A percentile compares a stretch with the other conserved stretches of the same genome.
Conservation (phyloP, 1,140 invertebrate genomes). For the Cyclina sinensis region DNA sequence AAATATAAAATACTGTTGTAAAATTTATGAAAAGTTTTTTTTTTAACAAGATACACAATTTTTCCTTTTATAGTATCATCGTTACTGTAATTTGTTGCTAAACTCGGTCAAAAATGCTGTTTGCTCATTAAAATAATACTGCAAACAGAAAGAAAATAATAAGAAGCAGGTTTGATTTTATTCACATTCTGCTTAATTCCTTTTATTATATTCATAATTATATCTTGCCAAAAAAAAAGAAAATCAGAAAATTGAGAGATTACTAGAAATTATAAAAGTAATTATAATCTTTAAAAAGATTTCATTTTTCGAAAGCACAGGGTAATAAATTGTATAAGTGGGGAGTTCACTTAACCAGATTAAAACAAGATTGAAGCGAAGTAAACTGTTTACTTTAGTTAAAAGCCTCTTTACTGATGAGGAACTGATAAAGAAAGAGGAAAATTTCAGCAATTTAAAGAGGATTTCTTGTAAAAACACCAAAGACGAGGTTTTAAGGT, state of each 20-base stretch:
- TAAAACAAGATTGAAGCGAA: neutral
- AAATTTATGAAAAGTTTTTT: no score
- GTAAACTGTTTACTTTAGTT: slow-evolving; percentile 50
- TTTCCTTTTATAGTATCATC: no score
- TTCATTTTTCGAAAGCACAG: slow-evolving; percentile 10
- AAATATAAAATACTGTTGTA: no score
- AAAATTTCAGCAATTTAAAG: slow-evolving; percentile 31
- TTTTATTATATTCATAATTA: neutral
- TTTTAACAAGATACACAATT: no score
- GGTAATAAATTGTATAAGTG: slow-evolving; percentile 48
- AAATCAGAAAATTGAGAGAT: neutral
- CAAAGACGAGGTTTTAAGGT: neutral
- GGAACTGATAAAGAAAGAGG: neutral
- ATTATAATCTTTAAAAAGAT: slow-evolving; percentile 23
- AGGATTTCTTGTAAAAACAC: slow-evolving; percentile 21
- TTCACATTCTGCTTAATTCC: no score
- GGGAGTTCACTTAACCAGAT: slow-evolving; percentile 22
- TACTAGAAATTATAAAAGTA: slow-evolving; percentile 27
- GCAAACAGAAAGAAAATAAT: no score
- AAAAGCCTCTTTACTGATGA: slow-evolving; percentile 43
- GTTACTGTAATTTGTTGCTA: no score
- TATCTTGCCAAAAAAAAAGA: slow-evolving; percentile 5
- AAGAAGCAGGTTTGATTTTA: no score
- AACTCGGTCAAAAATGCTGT: no score
- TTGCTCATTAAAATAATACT: no score